These are phyloP conservation scores for Pionites leucogaster DNA, from an alignment of 2,113 vertebrate species.

Conservation along the genomic window DNA sequence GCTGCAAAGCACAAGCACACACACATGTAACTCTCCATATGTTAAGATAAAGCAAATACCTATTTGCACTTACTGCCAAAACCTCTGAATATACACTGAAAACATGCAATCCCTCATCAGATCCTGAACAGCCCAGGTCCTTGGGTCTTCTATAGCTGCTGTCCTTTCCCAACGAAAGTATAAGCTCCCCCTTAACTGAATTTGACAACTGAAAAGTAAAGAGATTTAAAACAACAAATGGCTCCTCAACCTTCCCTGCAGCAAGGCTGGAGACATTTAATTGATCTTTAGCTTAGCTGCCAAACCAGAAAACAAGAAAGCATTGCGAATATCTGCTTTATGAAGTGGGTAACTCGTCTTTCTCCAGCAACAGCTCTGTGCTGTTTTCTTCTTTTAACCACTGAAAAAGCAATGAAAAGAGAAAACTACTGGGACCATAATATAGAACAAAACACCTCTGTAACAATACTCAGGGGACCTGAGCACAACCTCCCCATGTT, in stretches of 20 bases:
- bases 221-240: conserved; percentile 68
- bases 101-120: conserved; percentile 37
- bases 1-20: neutral
- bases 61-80: conserved; percentile 26
- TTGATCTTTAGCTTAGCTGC: conserved; percentile 40
- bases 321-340: neutral
- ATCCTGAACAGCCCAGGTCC: neutral
- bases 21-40: neutral
- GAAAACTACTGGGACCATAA: neutral
- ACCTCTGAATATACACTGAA: conserved; percentile 25
- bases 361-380: neutral
- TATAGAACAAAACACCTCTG: neutral
- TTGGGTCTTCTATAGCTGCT: neutral
- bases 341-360: neutral
- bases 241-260: conserved; percentile 48
- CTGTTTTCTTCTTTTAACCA: neutral
- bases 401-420: neutral
- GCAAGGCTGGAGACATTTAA: conserved; percentile 51
- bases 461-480: neutral
- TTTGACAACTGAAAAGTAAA: conserved; percentile 67
- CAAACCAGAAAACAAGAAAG: conserved; percentile 15
- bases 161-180: conserved; percentile 11
- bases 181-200: conserved; percentile 58
- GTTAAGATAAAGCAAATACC: neutral
- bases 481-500: neutral